Base-by-base conservation (phyloP, 1,140 invertebrate genomes). In the Eufriesea mexicana region DNA sequence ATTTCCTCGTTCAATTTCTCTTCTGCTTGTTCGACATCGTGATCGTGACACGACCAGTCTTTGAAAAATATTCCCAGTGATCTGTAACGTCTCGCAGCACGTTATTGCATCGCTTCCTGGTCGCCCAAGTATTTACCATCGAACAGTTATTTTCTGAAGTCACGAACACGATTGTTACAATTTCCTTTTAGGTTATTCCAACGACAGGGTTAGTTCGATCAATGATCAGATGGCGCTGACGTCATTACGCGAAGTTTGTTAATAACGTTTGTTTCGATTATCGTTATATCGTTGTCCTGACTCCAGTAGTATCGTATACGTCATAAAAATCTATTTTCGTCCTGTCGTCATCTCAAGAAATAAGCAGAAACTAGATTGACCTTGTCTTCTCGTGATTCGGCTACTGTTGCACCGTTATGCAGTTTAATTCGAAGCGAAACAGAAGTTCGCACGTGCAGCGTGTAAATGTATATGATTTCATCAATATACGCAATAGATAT, bases 1-100 rank as follows among this genome's bases (percentile, higher is more conserved):
- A 80, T 84, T 84, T 84, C 78, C 70, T 84, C 83, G 77, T 84
- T 62, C 55, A 67, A 51, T 77, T 54, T 66, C 81, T 79, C 59
- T 75, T 73, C 47, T 61, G 42, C 71, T 49, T 54, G 54, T 49
- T 74, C 25, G n/a, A 61, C 62, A 62, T 68, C 18, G 47, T 6
- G 18, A 28, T 64, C 68, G 28, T 8, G 23, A 16, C 18, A 47
- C 23, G 6, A 23, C 20, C 42, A 6, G 16, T 18, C 61, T 77
- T 67, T 20, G 7, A 78, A 78, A 6, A 5, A 57, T 47, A 6
- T 47, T 47, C 16, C 8, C 12, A 73, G 0, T 35, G 35, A 57
- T 67, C 47, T 23, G 55, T 20, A 49, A 18, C 18, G 10, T 47
- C 35, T 35, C 35, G 35, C 35, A 4, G 4, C 35, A 35, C 35